Conservation (phyloP, 2,888 invertebrate species). For the Idaea straminata region DNA sequence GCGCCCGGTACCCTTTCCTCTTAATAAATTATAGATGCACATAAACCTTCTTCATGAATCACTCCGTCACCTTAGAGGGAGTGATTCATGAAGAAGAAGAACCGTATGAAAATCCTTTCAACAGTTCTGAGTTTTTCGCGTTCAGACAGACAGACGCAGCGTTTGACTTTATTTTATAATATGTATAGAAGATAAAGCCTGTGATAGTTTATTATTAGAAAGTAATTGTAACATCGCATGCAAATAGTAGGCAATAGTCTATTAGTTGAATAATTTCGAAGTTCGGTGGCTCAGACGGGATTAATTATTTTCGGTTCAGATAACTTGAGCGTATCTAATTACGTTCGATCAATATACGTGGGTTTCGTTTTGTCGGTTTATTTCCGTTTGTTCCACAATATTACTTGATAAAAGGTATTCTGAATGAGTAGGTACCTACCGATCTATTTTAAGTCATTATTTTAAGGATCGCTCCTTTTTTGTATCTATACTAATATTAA, state of each 20-base stretch:
- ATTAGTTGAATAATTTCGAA: conserved; percentile 1
- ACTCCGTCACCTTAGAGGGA: too few relatives aligned
- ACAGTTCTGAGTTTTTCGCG: too few relatives aligned
- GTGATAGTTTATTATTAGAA: not conserved
- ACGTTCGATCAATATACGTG: not conserved
- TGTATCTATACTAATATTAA: too few relatives aligned
- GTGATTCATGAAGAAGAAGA: too few relatives aligned
- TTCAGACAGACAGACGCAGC: too few relatives aligned
- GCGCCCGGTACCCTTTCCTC: too few relatives aligned
- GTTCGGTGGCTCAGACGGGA: not conserved
- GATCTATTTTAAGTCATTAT: not conserved
- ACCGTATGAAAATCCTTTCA: too few relatives aligned
- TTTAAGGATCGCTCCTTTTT: too few relatives aligned
- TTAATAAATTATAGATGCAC: too few relatives aligned
- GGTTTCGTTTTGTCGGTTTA: not conserved
- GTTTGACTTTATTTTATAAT: too few relatives aligned
- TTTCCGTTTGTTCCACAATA: not conserved
- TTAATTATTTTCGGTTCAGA: conserved; percentile 4
- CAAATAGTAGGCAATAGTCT: not conserved
- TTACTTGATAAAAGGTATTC: not conserved
- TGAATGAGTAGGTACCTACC: not conserved
- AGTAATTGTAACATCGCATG: not conserved
- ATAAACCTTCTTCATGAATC: too few relatives aligned
- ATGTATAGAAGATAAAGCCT: not conserved
- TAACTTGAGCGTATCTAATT: conserved; percentile 4